Evolutionary conservation across 2,888 invertebrate species (phyloP), one percentile per base, ranked within the genome.

Genomic region (Pollenia angustigena): DNA sequence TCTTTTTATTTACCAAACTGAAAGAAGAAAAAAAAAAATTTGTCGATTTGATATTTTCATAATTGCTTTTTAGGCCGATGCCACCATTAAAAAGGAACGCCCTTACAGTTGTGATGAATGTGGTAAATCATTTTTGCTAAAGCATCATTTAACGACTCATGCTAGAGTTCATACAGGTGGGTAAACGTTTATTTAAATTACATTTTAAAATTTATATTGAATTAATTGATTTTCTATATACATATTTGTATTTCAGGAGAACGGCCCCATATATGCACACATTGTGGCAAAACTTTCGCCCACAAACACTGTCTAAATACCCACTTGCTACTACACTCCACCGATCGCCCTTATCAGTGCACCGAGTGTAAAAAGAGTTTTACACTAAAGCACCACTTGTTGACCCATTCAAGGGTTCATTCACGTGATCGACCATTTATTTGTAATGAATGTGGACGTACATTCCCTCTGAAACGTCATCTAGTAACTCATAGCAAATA

Each of bases 351-450:
- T 60, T 97, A 96, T 93, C 95, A 97, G 92, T 97, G 97, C 92
- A 95, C 95, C 88, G 97, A 97, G 94, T 97, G 97, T 94, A 97
- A 97, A 94, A 97, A 97, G 94, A 96, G 97, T 85, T 97, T 97
- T 91, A 97, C 97, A 1, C 94, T 97, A 84, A 97, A 97, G 92
- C 97, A 97, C 93, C 97, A 97, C 93, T 94, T 97, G 89, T 95
- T 97, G 85, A 97, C 97, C 87, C 97, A 97, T 93, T 95, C 96
- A 14, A 95, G 96, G 91, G 97, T 96, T 16, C 97, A 97, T 91
- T 97, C 96, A 89, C 95, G 97, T 86, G 97, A 97, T 83, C 95
- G 97, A 74, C 97, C 97, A 23, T 97, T 97, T 91, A 95, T 97
- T 54, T 97, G 97, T 91, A 96, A 95, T 88, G 97, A 97, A 93